Percentiles rank a stretch among this genome's conserved stretches.
Evolutionary conservation across 2,888 invertebrate genomes (phyloP).

Genomic region (Oscheius sp.): DNA sequence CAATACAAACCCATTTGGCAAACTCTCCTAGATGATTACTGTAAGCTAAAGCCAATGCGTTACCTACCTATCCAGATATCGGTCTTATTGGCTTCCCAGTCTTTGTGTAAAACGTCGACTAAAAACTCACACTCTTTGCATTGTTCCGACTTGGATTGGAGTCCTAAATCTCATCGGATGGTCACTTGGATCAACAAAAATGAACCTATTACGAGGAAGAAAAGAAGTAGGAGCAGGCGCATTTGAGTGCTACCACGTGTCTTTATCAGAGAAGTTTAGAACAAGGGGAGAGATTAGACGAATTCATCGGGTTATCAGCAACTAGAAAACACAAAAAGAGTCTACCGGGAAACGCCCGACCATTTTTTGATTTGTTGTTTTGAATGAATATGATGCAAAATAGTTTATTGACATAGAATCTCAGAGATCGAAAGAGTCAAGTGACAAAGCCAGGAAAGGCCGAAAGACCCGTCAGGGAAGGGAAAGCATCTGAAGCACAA

Average conservation of each 20-base stretch:
- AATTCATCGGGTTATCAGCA: not conserved
- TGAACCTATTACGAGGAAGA: not conserved
- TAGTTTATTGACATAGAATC: slow-evolving; percentile 2
- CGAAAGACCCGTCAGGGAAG: not conserved
- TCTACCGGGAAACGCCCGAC: too few relatives aligned
- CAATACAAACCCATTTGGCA: slow-evolving; percentile 48
- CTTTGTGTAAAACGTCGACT: slow-evolving; percentile 16
- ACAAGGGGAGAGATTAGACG: not conserved
- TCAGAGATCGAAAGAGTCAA: slow-evolving; percentile 10
- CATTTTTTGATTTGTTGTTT: too few relatives aligned
- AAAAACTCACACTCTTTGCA: slow-evolving; percentile 19
- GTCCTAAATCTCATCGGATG: too few relatives aligned
- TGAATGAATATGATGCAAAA: too few relatives aligned
- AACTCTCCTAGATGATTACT: slow-evolving; percentile 40
- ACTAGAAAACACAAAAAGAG: too few relatives aligned
- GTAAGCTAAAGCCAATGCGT: not conserved
- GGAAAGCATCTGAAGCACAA: not conserved
- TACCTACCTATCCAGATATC: not conserved
- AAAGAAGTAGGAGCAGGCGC: not conserved
- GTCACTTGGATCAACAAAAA: not conserved
- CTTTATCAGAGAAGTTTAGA: not conserved
- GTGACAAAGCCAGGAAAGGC: not conserved
- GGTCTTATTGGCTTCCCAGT: slow-evolving; percentile 15
- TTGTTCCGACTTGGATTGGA: slow-evolving; percentile 21
- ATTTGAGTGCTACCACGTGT: not conserved